Base-by-base conservation (phyloP, 2,888 invertebrate species). In the Ectropis crepuscularia region DNA sequence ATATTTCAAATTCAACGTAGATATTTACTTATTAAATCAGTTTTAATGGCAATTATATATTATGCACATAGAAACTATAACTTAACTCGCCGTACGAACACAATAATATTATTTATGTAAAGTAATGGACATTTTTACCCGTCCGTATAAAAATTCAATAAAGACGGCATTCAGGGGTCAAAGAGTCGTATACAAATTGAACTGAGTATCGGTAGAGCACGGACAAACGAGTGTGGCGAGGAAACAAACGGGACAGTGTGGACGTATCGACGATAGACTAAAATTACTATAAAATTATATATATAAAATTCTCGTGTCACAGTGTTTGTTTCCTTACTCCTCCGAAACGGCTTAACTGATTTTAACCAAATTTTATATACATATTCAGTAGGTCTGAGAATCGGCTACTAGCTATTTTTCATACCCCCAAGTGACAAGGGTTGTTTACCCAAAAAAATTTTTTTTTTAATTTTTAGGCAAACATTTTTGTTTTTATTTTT, bases 21-120 rank as follows among this genome's bases (percentile, higher is more conserved):
- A 4, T 28, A 28, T 28, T 28, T 28, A 28, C 16, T 28, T 28
- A 28, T 50, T 9, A 39, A 50, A 50, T 50, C 39, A 39, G 39
- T 50, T 8, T 50, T 39, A 49, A 28, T 37, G 12, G 9, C 12
- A 12, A 39, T 50, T 9, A 5, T 39, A 39, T 50, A 12, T 39
- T 39, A 50, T 39, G 38, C 39, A 50, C 12, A 7, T 37, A 11
- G 9, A 12, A 39, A 16, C 50, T 39, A 12, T 39, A 39, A 49
- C 37, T 12, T 16, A 39, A 50, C 39, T 6, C 38, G 8, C 39
- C 12, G 12, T 38, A 49, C 10, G 39, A 39, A 7, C 37, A 38
- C 10, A 38, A n/a, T 49, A n/a, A 49, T 39, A 39, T 28, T 28
- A 28, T 50, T 38, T 50, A 50, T 50, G 50, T 39, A 12, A 4